Evolutionary conservation across 2,113 vertebrate genomes (phyloP), one percentile per base, ranked within the genome.

Genomic region (Mormoops blainvillei): DNA sequence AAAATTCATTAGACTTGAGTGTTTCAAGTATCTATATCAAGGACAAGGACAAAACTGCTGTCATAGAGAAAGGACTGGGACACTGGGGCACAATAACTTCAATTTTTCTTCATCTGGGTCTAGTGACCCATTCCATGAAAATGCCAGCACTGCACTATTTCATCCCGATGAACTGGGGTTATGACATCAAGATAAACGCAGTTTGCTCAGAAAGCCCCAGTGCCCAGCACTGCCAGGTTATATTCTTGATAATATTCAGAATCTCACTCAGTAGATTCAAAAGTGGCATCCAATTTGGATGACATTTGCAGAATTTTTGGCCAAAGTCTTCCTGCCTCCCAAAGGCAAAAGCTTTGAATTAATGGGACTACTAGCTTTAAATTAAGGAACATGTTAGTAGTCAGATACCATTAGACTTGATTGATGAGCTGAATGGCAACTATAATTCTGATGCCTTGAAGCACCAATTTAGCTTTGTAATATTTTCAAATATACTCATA

Each of bases 1-100:
- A 95, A 97, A 98, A 96, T 97, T 97, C 96, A 95, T 97, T 97
- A 97, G 85, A 89, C 68, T 92, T 92, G 84, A 97, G 96, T 77
- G 95, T 94, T 97, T 96, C 96, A 97, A 76, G 95, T 96, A 91
- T 97, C 95, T 96, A 5, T 94, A 91, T 96, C 94, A 96, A 97
- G 95, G 96, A 94, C 96, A 96, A 95, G 95, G 90, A 94, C 73
- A 76, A 89, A 96, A 89, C 33, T 71, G 54, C 94, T 95, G 90
- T 95, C 82, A 38, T 20, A 70, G 88, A 90, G 89, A 94, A 96
- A 96, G 52, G 45, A 41, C 68, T 38, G 28, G 67, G 58, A 82
- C 63, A 89, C 50, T 0, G 87, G 96, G 90, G 92, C 94, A 96
- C 90, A 89, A 95, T 94, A 96, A 96, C 96, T 96, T 91, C 83